These are phyloP conservation scores for Monopis laevigella DNA, from an alignment of 2,888 invertebrate species.

Conservation along the genomic window DNA sequence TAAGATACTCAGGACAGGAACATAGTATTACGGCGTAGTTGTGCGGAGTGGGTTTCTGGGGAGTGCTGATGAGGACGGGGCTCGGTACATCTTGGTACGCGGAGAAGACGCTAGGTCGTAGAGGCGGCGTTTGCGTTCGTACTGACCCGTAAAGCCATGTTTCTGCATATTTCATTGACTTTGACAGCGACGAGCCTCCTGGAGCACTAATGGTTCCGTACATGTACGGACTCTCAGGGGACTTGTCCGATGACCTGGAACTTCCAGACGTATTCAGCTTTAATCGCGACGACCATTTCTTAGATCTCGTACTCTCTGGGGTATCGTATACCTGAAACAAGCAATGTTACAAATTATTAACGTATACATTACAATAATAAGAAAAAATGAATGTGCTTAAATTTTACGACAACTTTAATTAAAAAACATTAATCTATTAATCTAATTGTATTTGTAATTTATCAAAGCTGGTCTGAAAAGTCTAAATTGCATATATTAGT, in stretches of 20 bases:
- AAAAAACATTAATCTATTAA: not conserved
- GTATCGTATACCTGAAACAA: conserved; percentile 56
- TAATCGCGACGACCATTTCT: conserved; percentile 79
- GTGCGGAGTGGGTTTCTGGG: conserved; percentile 67
- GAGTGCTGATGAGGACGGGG: conserved; percentile 60
- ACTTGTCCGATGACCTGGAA: conserved; percentile 52
- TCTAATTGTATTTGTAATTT: not conserved
- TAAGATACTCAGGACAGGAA: conserved; percentile 82
- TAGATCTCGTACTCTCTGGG: conserved; percentile 64
- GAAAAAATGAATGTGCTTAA: not conserved
- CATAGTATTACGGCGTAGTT: conserved; percentile 79
- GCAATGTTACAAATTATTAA: too few relatives aligned
- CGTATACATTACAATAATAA: not conserved
- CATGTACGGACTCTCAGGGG: conserved; percentile 56
- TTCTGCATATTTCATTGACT: conserved; percentile 86
- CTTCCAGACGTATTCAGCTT: conserved; percentile 65
- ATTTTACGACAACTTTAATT: not conserved
- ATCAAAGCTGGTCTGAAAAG: not conserved
- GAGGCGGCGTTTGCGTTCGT: conserved; percentile 59
- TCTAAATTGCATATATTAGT: not conserved
- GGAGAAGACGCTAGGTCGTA: conserved; percentile 58
- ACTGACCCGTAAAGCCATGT: conserved; percentile 88
- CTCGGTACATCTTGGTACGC: conserved; percentile 53
- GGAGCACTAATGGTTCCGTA: conserved; percentile 65
- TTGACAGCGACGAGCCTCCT: conserved; percentile 77